These are phyloP conservation scores for Balaenoptera acutorostrata DNA, from an alignment of 2,113 vertebrate genomes.

Conservation along the genomic window DNA sequence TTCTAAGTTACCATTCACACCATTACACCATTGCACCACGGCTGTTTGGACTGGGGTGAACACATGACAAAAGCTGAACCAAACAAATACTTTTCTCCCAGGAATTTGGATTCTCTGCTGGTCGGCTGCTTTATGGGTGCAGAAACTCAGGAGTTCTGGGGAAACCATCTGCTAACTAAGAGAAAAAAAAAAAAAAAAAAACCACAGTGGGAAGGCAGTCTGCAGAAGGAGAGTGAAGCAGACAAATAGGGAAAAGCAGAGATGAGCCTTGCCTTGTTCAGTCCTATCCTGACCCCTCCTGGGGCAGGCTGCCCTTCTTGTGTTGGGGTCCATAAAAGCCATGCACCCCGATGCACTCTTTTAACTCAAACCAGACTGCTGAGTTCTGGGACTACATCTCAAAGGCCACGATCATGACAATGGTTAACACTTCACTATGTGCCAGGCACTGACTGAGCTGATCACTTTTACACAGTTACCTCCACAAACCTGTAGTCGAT, in stretches of 20 bases:
- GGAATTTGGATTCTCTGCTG: background rate
- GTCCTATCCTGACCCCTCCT: background rate
- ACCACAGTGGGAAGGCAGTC: background rate
- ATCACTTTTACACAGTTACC: background rate
- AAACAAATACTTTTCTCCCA: background rate
- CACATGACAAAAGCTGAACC: background rate
- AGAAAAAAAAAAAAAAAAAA: background rate
- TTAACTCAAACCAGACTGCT: background rate
- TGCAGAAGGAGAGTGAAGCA: background rate
- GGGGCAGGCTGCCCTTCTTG: background rate
- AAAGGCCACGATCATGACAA: background rate
- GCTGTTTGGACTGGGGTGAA: background rate
- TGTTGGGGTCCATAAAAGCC: background rate
- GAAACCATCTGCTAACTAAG: background rate
- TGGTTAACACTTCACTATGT: too few species aligned
- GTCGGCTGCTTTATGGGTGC: background rate
- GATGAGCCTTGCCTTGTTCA: background rate
- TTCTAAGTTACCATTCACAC: background rate
- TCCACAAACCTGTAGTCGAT: background rate
- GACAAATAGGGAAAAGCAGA: background rate
- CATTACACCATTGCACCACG: rapidly evolving
- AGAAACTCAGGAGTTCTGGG: background rate
- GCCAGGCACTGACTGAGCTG: background rate
- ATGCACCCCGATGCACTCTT: background rate
- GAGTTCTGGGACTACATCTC: background rate